Conservation (phyloP, 2,888 invertebrate genomes). For the Cetonia aurata region DNA sequence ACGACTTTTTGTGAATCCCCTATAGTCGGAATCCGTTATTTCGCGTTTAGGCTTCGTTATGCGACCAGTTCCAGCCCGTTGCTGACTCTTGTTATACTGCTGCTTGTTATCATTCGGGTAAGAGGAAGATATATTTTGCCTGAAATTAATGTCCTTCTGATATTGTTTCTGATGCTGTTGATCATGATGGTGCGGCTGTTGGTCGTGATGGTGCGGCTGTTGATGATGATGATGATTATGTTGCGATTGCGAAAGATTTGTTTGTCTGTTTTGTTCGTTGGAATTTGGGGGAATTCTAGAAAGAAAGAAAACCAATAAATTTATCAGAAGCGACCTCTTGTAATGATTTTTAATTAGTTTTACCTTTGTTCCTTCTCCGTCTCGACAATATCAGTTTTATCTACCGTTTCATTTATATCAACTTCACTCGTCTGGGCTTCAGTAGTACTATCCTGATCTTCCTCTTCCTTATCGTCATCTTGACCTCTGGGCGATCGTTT, state of each 20-base stretch:
- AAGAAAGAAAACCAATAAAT: neutral
- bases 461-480: conserved; percentile 31
- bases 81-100: conserved; percentile 49
- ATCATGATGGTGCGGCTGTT: conserved; percentile 28
- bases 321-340: too few relatives aligned
- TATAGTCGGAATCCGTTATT: conserved; percentile 63
- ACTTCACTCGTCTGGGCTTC: conserved; percentile 59
- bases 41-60: conserved; percentile 60
- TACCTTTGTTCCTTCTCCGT: conserved; percentile 32
- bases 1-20: conserved; percentile 62
- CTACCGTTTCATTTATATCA: conserved; percentile 60
- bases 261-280: conserved; percentile 33
- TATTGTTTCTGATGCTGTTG: conserved; percentile 29
- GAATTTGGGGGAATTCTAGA: conserved; percentile 15
- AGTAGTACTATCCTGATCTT: conserved; percentile 30
- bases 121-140: conserved; percentile 33
- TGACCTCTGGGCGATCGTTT: conserved; percentile 56
- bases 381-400: conserved; percentile 3
- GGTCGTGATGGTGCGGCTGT: too few relatives aligned
- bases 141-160: conserved; percentile 21
- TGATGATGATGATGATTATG: conserved; percentile 38
- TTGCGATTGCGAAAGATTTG: conserved; percentile 39
- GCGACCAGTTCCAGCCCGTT: conserved; percentile 58
- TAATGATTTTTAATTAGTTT: neutral
- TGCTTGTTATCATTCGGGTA: conserved; percentile 44